Base-by-base conservation (phyloP, 2,888 invertebrate genomes). In the Euzetes globulus region DNA sequence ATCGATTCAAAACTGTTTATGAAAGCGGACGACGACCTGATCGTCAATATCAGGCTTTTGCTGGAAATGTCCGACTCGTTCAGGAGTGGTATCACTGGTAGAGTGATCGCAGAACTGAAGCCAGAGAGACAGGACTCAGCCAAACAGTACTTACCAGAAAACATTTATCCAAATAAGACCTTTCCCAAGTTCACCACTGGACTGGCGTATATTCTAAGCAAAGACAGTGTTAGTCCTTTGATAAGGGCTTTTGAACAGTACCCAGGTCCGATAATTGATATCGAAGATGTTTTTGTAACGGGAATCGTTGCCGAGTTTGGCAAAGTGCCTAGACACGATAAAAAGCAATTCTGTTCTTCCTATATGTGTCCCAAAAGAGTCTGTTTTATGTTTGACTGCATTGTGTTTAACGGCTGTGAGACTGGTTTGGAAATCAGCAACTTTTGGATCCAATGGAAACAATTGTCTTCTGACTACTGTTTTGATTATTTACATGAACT, bases 361-460 rank as follows among this genome's bases (percentile, higher is more conserved):
- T 58, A 58, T 29, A 3, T 7, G 5, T 58, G 58, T 58, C 58
- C 58, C 4, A 29, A 58, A 19, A 58, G 29, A 27, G 25, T 58
- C 2, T 58, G 58, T 29, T 58, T 58, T 58, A 58, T 58, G 58
- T 58, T 58, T 58, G 58, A 58, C 19, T 58, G 29, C 58, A 58
- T 58, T 58, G 29, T 15, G 5, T 58, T 58, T 6, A 25, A 58
- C 29, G 58, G 58, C 1, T 58, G 58, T 17, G 58, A 58, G 27
- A 58, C 22, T 4, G 13, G 27, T 58, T 4, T 17, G 25, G 58
- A 58, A 58, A 15, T 58, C 1, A 25, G 6, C 6, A 22, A 58
- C 2, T 58, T 58, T 58, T 58, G 58, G 58, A 58, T 15, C 6
- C 7, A 25, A 19, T 58, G 58, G 58, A 58, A 27, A 58, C 50